phyloP scores from a whole-genome alignment of 2,113 vertebrate genomes.

The Sceloporus undulatus region DNA sequence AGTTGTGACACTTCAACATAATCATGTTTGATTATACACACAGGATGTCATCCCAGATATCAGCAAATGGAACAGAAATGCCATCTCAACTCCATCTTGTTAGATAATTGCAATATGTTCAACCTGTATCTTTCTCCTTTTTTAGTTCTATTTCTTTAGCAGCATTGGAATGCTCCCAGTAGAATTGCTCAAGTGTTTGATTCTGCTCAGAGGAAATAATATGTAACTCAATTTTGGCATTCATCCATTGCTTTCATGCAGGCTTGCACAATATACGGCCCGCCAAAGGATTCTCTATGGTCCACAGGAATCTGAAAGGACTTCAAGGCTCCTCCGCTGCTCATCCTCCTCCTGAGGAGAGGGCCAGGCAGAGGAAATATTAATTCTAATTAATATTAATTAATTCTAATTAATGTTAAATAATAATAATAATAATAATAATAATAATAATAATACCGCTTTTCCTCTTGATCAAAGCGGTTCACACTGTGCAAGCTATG shows the following conservation, averaged over 20 bases:
- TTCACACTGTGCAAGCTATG: too few species aligned
- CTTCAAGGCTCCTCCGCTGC: too few species aligned
- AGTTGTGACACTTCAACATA: constrained; percentile 32
- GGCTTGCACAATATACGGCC: too few species aligned
- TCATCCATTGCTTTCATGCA: background rate
- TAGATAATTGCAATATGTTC: constrained; percentile 24
- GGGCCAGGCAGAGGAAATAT: too few species aligned
- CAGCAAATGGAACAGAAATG: constrained; percentile 20
- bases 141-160: background rate
- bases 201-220: background rate
- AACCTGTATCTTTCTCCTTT: background rate
- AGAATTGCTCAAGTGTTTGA: background rate
- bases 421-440: too few species aligned
- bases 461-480: too few species aligned
- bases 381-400: too few species aligned
- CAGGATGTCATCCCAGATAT: constrained; percentile 5
- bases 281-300: too few species aligned
- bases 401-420: too few species aligned
- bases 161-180: background rate
- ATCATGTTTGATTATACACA: constrained; percentile 37
- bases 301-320: too few species aligned
- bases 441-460: too few species aligned
- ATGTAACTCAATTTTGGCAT: background rate
- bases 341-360: too few species aligned
- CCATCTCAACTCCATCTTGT: background rate